phyloP scores from a whole-genome alignment of 2,888 invertebrate species.

The Napeogenes sylphis region DNA sequence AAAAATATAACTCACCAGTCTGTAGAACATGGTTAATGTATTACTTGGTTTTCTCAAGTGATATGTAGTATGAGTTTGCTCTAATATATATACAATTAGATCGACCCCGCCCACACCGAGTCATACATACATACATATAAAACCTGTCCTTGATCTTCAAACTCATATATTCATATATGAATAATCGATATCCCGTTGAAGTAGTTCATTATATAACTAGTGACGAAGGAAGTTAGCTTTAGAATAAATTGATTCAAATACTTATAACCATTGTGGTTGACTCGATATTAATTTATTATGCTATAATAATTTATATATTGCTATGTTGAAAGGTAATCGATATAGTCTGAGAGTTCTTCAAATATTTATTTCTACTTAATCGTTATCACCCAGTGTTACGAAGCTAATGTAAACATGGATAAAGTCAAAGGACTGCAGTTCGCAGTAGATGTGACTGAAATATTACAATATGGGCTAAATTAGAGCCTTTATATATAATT shows the following conservation, averaged over 20 bases:
- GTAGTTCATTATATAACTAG: slow-evolving; percentile 21
- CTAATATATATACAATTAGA: slow-evolving; percentile 55
- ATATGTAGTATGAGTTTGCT: slow-evolving; percentile 44
- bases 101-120: slow-evolving; percentile 60
- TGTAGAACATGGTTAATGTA: slow-evolving; percentile 66
- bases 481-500: too few species aligned
- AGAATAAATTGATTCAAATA: not conserved
- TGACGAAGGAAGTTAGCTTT: not conserved
- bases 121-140: slow-evolving; percentile 44
- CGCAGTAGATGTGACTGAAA: too few species aligned
- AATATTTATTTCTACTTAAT: too few species aligned
- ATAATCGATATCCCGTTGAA: slow-evolving; percentile 56
- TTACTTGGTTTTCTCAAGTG: slow-evolving; percentile 65
- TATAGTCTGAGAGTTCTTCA: too few species aligned
- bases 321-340: not conserved
- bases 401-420: too few species aligned
- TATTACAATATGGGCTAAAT: too few species aligned
- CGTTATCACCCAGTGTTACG: too few species aligned
- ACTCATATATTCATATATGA: slow-evolving; percentile 49
- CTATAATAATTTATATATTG: too few species aligned
- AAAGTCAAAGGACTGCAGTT: too few species aligned
- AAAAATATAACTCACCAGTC: slow-evolving; percentile 55
- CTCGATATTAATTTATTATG: too few species aligned
- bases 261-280: too few species aligned
- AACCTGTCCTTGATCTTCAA: slow-evolving; percentile 75